A percentile compares a stretch with the other conserved stretches of the same genome.
Evolutionary conservation across 1,140 invertebrate species (phyloP).

Genomic region (Cyclargus thomasi): DNA sequence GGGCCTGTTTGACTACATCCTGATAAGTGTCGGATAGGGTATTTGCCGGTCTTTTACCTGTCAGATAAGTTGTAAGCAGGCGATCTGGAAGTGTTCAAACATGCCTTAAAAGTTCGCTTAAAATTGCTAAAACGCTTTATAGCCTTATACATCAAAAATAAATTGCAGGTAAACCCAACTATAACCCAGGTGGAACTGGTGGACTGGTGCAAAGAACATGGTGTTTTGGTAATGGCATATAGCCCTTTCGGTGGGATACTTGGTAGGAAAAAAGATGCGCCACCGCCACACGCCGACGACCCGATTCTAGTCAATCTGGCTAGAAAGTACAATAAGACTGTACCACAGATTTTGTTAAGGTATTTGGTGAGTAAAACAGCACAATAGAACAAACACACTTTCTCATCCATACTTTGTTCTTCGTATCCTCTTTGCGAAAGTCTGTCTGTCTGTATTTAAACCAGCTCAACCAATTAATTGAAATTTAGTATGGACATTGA

Average conservation of each 20-base stretch:
- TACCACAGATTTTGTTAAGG: slow-evolving; percentile 49
- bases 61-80: too few relatives aligned
- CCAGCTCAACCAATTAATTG: too few relatives aligned
- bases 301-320: slow-evolving; percentile 32
- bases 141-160: background rate
- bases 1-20: too few relatives aligned
- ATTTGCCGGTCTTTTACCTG: too few relatives aligned
- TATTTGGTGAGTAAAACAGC: slow-evolving; percentile 45
- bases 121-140: too few relatives aligned
- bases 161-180: slow-evolving; percentile 44
- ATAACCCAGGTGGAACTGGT: slow-evolving; percentile 44
- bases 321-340: slow-evolving; percentile 47
- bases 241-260: slow-evolving; percentile 53
- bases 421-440: too few relatives aligned
- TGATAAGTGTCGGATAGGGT: too few relatives aligned
- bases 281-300: slow-evolving; percentile 42
- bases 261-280: slow-evolving; percentile 39
- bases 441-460: background rate
- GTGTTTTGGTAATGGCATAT: slow-evolving; percentile 50
- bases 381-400: too few relatives aligned
- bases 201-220: slow-evolving; percentile 39
- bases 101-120: background rate
- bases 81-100: too few relatives aligned
- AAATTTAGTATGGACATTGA: too few relatives aligned
- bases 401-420: too few relatives aligned